These are phyloP conservation scores for Dicyrtomina minuta DNA, from an alignment of 2,888 invertebrate species.

Conservation along the genomic window DNA sequence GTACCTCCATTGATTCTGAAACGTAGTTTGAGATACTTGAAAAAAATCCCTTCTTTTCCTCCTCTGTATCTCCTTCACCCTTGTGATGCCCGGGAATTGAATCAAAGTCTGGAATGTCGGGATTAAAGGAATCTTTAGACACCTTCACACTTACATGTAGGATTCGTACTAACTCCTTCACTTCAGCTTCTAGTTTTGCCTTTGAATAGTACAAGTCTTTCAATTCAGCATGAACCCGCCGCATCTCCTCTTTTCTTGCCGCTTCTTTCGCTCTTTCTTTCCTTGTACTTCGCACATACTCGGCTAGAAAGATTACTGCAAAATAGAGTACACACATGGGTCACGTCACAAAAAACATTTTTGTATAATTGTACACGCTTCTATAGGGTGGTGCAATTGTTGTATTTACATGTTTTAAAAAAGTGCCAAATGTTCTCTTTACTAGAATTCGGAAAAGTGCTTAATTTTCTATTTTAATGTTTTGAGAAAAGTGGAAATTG, in stretches of 20 bases:
- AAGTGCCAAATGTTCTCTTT: too few species aligned
- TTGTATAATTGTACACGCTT: too few species aligned
- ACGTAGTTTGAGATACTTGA: too few species aligned
- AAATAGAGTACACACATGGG: too few species aligned
- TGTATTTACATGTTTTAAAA: too few species aligned
- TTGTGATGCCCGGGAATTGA: constrained; percentile 45
- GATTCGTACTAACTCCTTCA: constrained; percentile 71
- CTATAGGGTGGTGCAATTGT: too few species aligned
- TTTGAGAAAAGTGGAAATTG: too few species aligned
- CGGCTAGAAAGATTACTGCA: constrained; percentile 74
- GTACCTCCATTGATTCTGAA: too few species aligned
- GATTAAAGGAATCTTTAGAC: constrained; percentile 33
- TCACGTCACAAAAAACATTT: too few species aligned
- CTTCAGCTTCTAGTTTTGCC: constrained; percentile 75
- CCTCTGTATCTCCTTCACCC: constrained; percentile 22
- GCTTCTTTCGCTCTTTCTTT: constrained; percentile 82
- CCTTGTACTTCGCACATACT: constrained; percentile 71
- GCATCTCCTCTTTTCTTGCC: constrained; percentile 66
- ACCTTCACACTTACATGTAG: constrained; percentile 56
- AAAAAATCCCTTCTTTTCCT: too few species aligned
- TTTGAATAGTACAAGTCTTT: constrained; percentile 71
- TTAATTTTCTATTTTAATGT: too few species aligned
- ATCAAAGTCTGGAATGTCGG: constrained; percentile 13
- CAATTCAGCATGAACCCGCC: constrained; percentile 66
- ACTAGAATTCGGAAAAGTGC: too few species aligned